Evolutionary conservation across 2,888 invertebrate genomes (phyloP), one percentile per base, ranked within the genome.

Genomic region (Cephus spinipes): DNA sequence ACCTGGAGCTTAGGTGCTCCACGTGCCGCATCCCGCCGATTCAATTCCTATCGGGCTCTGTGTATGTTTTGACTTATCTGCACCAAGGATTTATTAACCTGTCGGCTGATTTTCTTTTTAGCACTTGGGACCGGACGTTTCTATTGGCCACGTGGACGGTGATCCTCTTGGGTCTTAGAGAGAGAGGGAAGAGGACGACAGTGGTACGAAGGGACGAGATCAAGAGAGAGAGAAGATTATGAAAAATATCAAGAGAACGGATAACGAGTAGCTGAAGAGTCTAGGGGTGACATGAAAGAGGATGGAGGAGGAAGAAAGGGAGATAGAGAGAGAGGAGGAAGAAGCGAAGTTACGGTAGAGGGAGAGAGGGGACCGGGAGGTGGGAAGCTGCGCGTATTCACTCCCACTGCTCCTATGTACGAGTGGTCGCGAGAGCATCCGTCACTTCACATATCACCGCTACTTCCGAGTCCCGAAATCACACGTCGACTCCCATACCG

Each of bases 11-110:
- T 81, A 86, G 83, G 81, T 85, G 87, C 88, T 87, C 87, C 89
- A 87, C 86, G 89, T 90, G 90, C 89, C 87, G 90, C 91, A 91
- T 91, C 91, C 90, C 91, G 90, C 86, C 90, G 85, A 84, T 86
- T 83, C 82, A 78, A 40, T 40, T 40, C 40, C 15, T 40, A 15
- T 40, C 40, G 6, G 36, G 1, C 15, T 15, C 40, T 1, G 15
- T 40, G 6, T 6, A 6, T 40, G 12, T 40, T 40, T 40, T 40
- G 1, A 6, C 40, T 40, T 40, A 40, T 15, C 6, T 6, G 40
- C 15, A 40, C 40, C 15, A 15, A 36, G 40, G 40, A 6, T 15
- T 40, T 40, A 4, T 40, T 40, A 6, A 15, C 15, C 2, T 6
- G 15, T 40, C 15, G 3, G 0, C 15, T 15, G 15, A 15, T 40